Evolutionary conservation across 2,888 invertebrate genomes (phyloP).

Genomic region (Sarcophaga subvicina): DNA sequence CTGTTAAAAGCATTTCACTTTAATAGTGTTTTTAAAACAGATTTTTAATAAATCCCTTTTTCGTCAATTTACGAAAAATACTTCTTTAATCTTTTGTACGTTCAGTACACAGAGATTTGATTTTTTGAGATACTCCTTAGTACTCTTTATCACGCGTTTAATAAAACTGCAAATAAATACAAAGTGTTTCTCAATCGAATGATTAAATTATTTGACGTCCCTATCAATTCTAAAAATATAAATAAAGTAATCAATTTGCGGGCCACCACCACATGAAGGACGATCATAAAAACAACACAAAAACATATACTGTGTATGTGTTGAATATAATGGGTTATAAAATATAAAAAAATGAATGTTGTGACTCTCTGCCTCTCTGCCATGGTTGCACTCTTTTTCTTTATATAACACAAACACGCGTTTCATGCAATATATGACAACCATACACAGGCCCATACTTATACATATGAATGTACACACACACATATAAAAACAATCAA

Average conservation of each 20-base stretch:
- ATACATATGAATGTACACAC: not conserved
- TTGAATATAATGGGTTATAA: conserved; percentile 4
- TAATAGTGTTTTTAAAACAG: no score
- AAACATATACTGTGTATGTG: not conserved
- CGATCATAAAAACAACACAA: conserved; percentile 1
- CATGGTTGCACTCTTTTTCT: not conserved
- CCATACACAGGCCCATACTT: not conserved
- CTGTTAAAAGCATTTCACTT: no score
- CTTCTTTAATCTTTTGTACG: no score
- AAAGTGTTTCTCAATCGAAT: conserved; percentile 13
- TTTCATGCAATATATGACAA: not conserved
- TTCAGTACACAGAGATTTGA: no score
- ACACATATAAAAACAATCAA: conserved; percentile 37
- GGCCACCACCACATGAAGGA: conserved; percentile 13
- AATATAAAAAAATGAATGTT: not conserved
- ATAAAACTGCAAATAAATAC: not conserved
- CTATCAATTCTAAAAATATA: conserved; percentile 46
- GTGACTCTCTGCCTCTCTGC: no score
- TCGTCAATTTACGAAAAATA: no score
- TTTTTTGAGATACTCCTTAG: no score
- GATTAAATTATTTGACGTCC: conserved; percentile 33
- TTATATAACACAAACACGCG: not conserved
- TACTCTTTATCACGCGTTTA: not conserved
- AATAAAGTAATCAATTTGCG: conserved; percentile 46
- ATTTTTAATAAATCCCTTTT: no score